Conservation (phyloP, 2,797 vertebrate species). For the Leucoraja ocellata region DNA sequence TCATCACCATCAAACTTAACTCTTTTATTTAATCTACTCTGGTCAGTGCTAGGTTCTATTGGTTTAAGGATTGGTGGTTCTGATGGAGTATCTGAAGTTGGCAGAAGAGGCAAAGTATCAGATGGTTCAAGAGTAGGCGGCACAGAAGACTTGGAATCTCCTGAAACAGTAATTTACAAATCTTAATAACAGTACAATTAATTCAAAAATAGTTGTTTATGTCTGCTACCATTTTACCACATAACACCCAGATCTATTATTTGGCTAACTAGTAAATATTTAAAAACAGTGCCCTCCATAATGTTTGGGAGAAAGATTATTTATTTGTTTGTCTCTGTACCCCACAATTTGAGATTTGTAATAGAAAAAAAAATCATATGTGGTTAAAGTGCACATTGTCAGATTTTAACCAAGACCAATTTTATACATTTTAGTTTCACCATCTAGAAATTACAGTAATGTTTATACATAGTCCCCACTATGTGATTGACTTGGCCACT, state of each 20-base stretch:
- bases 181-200: not conserved
- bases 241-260: not conserved
- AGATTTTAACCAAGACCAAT: too few species aligned
- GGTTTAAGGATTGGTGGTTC: conserved; percentile 94
- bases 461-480: too few species aligned
- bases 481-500: too few species aligned
- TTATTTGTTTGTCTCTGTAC: too few species aligned
- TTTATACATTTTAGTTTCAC: too few species aligned
- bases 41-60: conserved; percentile 74
- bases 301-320: too few species aligned
- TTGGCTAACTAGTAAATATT: not conserved
- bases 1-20: conserved; percentile 71
- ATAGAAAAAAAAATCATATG: too few species aligned
- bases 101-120: conserved; percentile 81
- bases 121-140: conserved; percentile 95
- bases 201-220: not conserved
- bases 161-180: conserved; percentile 50
- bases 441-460: too few species aligned
- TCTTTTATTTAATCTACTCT: conserved; percentile 68
- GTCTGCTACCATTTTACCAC: not conserved
- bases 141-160: conserved; percentile 77
- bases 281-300: not conserved
- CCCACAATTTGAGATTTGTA: too few species aligned
- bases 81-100: conserved; percentile 78
- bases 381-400: too few species aligned